Conservation (phyloP, 2,888 invertebrate species). For the Bimastos eiseni region DNA sequence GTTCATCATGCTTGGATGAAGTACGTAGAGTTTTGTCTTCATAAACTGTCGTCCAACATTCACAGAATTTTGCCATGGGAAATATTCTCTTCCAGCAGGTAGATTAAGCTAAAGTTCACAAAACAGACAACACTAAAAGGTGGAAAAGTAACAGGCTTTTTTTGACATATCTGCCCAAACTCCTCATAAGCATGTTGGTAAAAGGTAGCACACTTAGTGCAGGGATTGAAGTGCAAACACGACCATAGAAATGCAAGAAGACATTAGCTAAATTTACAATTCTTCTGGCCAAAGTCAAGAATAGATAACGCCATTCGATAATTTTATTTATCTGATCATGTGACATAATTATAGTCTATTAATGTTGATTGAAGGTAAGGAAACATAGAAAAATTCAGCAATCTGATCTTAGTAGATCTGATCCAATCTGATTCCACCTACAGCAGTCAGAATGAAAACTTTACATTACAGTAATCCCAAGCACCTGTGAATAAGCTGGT, state of each 20-base stretch:
- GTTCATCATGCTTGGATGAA: slow-evolving; percentile 71
- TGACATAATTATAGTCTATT: no score
- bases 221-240: neutral
- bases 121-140: neutral
- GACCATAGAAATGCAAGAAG: neutral
- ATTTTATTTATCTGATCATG: neutral
- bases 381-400: neutral
- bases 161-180: neutral
- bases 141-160: neutral
- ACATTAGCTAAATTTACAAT: neutral
- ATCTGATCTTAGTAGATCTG: no score
- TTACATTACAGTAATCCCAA: no score
- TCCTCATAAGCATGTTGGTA: neutral
- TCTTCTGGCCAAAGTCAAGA: neutral
- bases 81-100: slow-evolving; percentile 54
- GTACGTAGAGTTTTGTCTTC: slow-evolving; percentile 71
- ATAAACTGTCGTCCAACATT: slow-evolving; percentile 71
- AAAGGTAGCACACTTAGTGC: neutral
- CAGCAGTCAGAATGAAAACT: no score
- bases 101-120: slow-evolving; percentile 31
- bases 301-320: neutral
- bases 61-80: slow-evolving; percentile 78
- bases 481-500: no score
- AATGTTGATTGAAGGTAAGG: neutral
- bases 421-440: no score